Base-by-base conservation (phyloP, 2,888 invertebrate species). In the Listrodromus nycthemerus region DNA sequence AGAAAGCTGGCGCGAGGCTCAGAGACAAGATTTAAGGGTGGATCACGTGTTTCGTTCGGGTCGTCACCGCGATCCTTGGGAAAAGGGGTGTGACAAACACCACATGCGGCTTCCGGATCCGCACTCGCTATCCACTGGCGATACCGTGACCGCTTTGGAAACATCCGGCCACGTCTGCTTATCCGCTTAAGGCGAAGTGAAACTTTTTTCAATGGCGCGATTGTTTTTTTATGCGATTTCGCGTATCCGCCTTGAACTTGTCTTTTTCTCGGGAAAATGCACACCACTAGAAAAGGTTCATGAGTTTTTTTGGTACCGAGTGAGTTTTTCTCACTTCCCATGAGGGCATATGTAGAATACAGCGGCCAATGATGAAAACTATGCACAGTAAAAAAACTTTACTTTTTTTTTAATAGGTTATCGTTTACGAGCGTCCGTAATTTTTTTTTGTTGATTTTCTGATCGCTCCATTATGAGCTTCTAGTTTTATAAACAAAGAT, bases 21-120 rank as follows among this genome's bases (percentile, higher is more conserved):
- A 37, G 78, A 61, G 78, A 78, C 78, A 74, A 82, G 82, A 61
- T 66, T 82, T 48, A 37, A 71, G 66, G 63, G 71, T 66, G 78
- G 61, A 63, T 78, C 74, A 69, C 67, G 33, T 45, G 61, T 73
- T 74, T 74, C 75, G 75, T 81, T 76, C 58, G 58, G 41, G 75
- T 75, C 50, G 52, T 13, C 65, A 33, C 65, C 50, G 27, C 37
- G 24, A 65, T 63, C 63, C 50, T 55, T 79, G 24, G 7, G 63
- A 48, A 58, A 61, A 37, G 41, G 75, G 21, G 48, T 37, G 48
- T 24, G 66, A 24, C 50, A 24, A 67, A 48, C 61, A 61, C 33
- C 73, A 48, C 61, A 48, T 45, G 58, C 21, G 19, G 52, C 33
- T 45, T 30, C 65, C 77, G 67, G 24, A 8, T 48, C 24, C 55